phyloP scores from a whole-genome alignment of 2,888 invertebrate genomes.

The Atethmia centrago region DNA sequence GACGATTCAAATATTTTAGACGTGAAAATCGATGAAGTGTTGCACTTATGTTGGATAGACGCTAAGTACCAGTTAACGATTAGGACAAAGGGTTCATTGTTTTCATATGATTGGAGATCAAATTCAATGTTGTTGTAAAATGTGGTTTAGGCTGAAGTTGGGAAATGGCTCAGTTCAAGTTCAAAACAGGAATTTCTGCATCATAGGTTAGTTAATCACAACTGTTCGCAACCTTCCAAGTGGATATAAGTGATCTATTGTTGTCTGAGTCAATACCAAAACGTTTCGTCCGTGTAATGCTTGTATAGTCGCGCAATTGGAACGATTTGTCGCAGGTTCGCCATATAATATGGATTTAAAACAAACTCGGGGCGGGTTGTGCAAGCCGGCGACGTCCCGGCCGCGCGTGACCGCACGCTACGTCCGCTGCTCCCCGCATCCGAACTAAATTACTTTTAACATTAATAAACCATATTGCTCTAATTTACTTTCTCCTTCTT shows the following conservation, averaged over 20 bases:
- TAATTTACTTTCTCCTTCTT: conserved; percentile 89
- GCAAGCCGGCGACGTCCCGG: conserved; percentile 73
- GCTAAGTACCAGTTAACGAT: neutral
- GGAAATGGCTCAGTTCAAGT: neutral
- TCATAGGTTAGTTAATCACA: neutral
- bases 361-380: conserved; percentile 65
- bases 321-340: conserved; percentile 56
- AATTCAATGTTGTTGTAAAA: neutral
- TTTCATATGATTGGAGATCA: neutral
- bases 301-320: conserved; percentile 34
- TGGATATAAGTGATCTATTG: neutral
- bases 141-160: neutral
- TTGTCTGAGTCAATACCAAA: neutral
- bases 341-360: conserved; percentile 58
- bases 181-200: neutral
- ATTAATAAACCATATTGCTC: conserved; percentile 89
- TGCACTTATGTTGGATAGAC: neutral
- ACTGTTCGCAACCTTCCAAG: neutral
- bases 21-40: neutral
- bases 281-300: neutral
- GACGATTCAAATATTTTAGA: neutral
- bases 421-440: conserved; percentile 76
- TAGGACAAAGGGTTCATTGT: neutral
- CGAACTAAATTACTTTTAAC: conserved; percentile 87
- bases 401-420: conserved; percentile 82